Evolutionary conservation across 2,113 vertebrate genomes (phyloP), one percentile per base, ranked within the genome.

Genomic region (Phrynocephalus versicolor): DNA sequence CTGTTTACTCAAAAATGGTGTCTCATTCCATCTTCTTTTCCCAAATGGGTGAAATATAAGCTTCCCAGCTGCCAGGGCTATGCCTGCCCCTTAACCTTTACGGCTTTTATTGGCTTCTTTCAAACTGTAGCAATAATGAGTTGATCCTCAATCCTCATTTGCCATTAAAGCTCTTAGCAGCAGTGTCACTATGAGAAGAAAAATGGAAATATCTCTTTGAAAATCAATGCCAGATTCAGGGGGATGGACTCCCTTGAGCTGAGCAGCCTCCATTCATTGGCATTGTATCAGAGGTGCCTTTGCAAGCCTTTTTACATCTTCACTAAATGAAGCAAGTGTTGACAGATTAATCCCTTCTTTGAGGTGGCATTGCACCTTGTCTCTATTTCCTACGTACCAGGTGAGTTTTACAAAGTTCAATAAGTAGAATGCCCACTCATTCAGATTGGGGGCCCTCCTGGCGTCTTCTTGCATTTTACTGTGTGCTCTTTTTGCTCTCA

Each of bases 221-320:
- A 95, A 95, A 97, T 98, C 97, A 93, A 97, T 97, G 94, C 76
- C 69, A 89, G 82, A 64, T 27, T 94, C 94, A 79, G 85, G 95
- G 94, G 92, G 93, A 88, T 7, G 39, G 89, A 90, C 90, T 95
- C 95, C 96, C 94, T 80, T 80, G 57, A 91, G 96, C 5, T 93
- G 87, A 89, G 90, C 41, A 45, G 88, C 76, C 90, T 95, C 96
- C 95, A 96, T 96, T 97, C 96, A 94, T 94, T 92, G 90, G 93
- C 90, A 94, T 88, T 86, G 81, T 72, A 0, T 37, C 57, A 18
- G 9, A 12, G 78, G 58, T 27, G 21, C 35, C 75, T 88, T 76
- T 67, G 83, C 10, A 0, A 35, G 27, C 37, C 62, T 23, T 67
- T 91, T 88, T 76, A 62, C 25, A 27, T 0, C 0, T 69, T 58